Evolutionary conservation across 2,888 invertebrate species (phyloP), one percentile per base, ranked within the genome.

Genomic region (Seira sanloemensis): DNA sequence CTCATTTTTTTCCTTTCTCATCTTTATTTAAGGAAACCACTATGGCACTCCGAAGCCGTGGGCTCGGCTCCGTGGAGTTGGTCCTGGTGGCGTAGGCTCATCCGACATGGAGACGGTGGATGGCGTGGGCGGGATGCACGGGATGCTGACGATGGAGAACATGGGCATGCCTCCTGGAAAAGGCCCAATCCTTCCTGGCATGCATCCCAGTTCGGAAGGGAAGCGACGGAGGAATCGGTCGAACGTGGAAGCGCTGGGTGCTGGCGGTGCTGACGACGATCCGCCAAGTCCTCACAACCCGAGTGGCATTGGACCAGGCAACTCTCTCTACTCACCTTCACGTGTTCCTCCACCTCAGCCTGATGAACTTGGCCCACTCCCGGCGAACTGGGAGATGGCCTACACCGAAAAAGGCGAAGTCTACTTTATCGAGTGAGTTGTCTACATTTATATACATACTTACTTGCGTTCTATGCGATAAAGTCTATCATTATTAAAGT

Each of bases 341-440:
- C 85, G 80, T 66, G 69, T 75, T 80, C 81, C 86, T 21, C 78
- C 83, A 26, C 71, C 79, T 24, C 69, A 46, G 24, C 76, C 74
- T 9, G 90, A 90, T 68, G 96, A 96, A 87, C 92, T 98, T 78
- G 98, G 98, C 19, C 97, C 98, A 0, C 92, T 99, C 88, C 98
- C 98, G 79, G 93, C 95, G 2, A 98, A 98, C 93, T 99, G 99
- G 99, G 98, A 99, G 91, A 97, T 98, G 91, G 98, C 98, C 1
- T 98, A 96, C 91, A 98, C 98, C 12, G 98, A 98, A 88, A 96
- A 97, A 85, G 98, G 98, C 90, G 98, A 98, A 93, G 95, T 96
- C 84, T 99, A 99, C 92, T 99, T 98, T 91, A 99, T 99, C 90
- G 98, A 99, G 97, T 96, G 92, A 94, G 95, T 94, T n/a, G 18